These are phyloP conservation scores for Cheiracanthium punctorium DNA, from an alignment of 2,888 invertebrate genomes.

Conservation along the genomic window DNA sequence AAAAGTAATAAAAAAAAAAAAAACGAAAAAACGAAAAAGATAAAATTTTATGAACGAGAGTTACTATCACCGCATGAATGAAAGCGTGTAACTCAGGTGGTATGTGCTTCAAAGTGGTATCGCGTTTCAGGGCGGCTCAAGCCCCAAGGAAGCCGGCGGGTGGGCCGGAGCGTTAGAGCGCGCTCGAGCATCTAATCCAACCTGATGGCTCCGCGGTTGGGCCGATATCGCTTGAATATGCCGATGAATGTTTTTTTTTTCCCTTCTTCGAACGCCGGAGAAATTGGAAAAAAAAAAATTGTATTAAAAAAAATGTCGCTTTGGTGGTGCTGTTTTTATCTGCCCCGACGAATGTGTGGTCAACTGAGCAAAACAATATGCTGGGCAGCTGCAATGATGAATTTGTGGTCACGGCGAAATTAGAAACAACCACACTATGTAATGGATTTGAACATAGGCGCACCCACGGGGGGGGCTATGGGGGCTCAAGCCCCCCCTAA, in stretches of 20 bases:
- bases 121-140: slow-evolving; percentile 60
- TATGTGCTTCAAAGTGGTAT: slow-evolving; percentile 37
- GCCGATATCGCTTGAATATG: slow-evolving; percentile 59
- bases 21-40: not conserved
- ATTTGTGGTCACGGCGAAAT: not conserved
- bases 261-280: not conserved
- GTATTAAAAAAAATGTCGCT: no score
- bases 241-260: slow-evolving; percentile 61
- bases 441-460: no score
- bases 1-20: not conserved
- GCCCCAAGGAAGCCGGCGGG: slow-evolving; percentile 52
- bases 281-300: no score
- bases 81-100: slow-evolving; percentile 66
- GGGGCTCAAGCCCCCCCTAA: no score
- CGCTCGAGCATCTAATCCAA: slow-evolving; percentile 40
- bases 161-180: slow-evolving; percentile 36
- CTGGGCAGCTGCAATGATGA: not conserved
- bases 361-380: not conserved
- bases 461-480: no score
- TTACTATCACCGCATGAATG: slow-evolving; percentile 39
- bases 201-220: slow-evolving; percentile 55
- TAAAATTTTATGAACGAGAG: slow-evolving; percentile 49
- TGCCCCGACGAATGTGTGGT: not conserved
- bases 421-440: not conserved
- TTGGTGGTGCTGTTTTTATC: not conserved